These are phyloP conservation scores for Caloenas nicobarica DNA, from an alignment of 2,113 vertebrate genomes.

Conservation along the genomic window DNA sequence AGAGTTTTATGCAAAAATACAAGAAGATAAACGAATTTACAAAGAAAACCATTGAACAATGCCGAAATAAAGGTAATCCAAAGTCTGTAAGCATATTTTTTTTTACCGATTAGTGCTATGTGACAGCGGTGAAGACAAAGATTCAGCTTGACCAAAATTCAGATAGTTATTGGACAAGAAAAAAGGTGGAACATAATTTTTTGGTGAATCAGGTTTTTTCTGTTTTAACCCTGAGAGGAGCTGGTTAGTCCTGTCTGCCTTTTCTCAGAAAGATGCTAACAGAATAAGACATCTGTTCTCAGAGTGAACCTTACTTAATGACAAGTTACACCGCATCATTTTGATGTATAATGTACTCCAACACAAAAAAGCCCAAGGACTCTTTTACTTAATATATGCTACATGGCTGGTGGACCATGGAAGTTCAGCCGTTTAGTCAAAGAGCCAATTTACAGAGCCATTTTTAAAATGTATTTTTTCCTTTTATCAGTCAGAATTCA, in stretches of 20 bases:
- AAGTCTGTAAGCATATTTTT: background rate
- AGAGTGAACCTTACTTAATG: constrained; percentile 6
- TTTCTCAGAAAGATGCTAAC: constrained; percentile 8
- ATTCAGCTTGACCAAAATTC: background rate
- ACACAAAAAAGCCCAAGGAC: background rate
- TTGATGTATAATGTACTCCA: background rate
- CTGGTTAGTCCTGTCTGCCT: background rate
- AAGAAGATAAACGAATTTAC: constrained; percentile 85
- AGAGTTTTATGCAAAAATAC: constrained; percentile 88
- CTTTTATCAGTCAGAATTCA: background rate
- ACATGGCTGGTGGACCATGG: background rate
- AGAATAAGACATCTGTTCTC: background rate
- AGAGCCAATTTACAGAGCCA: background rate
- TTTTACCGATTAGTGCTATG: background rate
- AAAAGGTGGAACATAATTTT: background rate
- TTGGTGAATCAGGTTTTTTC: background rate
- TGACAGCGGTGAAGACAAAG: background rate
- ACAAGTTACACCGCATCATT: constrained; percentile 17
- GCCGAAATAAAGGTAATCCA: constrained; percentile 80
- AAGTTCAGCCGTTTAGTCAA: background rate
- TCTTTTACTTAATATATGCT: background rate
- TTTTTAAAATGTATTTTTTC: background rate
- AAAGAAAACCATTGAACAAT: constrained; percentile 81
- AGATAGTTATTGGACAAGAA: background rate
- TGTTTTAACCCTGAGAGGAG: background rate